These are phyloP conservation scores for Psammodynastes pulverulentus DNA, from an alignment of 2,113 vertebrate species.

Conservation along the genomic window DNA sequence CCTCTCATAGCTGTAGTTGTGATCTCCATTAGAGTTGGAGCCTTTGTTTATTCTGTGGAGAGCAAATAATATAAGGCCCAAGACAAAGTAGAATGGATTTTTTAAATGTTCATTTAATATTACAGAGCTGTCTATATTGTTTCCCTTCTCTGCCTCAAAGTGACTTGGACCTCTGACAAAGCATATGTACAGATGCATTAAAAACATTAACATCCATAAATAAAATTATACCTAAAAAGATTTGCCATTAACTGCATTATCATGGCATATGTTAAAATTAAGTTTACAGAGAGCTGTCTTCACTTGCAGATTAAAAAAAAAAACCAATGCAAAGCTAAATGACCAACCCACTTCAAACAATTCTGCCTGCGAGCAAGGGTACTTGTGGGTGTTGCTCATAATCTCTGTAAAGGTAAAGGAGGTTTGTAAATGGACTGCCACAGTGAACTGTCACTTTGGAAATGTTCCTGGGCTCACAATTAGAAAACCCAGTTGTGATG, in stretches of 20 bases:
- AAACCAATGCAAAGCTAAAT: not conserved
- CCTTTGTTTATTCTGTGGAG: not conserved
- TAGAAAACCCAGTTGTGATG: not conserved
- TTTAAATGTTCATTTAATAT: not conserved
- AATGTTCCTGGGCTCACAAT: not conserved
- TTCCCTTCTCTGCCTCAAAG: not conserved
- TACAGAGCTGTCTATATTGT: not conserved
- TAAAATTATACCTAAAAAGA: not conserved
- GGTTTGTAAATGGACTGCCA: not conserved
- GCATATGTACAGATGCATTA: not conserved
- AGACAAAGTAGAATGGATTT: not conserved
- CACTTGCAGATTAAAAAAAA: not conserved
- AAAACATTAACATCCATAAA: not conserved
- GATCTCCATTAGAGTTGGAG: not conserved
- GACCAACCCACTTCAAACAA: not conserved
- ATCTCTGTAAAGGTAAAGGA: not conserved
- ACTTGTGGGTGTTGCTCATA: not conserved
- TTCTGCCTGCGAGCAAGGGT: not conserved
- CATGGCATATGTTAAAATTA: not conserved
- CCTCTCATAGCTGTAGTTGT: not conserved
- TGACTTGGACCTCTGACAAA: not conserved
- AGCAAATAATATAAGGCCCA: not conserved
- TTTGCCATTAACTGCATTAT: not conserved
- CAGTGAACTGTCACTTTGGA: not conserved
- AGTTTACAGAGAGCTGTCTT: not conserved